Evolutionary conservation across 2,888 invertebrate genomes (phyloP), one percentile per base, ranked within the genome.

Genomic region (Alsophila aescularia): DNA sequence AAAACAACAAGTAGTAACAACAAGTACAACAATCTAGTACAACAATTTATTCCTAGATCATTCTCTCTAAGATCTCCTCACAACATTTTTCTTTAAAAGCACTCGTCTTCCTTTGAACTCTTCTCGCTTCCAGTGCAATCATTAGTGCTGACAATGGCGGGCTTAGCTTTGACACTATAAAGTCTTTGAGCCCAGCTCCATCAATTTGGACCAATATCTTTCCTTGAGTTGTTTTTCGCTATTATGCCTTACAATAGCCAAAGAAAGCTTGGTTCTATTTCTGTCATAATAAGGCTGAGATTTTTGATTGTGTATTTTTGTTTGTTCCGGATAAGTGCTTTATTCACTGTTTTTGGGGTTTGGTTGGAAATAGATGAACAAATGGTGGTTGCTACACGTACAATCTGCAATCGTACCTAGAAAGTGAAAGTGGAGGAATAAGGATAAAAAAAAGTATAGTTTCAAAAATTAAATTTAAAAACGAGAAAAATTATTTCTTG

Each of bases 141-240:
- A 49, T 49, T 49, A 49, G 48, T 24, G 39, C 21, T 18, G 18
- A 39, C 37, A 44, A 44, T 39, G 24, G 24, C 15, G 2, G 10
- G 21, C 36, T 37, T 16, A 35, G 12, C 37, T 36, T 29, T 47
- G 35, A 27, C 37, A 29, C 36, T 36, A 15, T 27, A 47, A 29
- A 47, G 29, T 21, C 43, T 42, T 41, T 37, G 31, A 50, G 27
- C 36, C 12, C 12, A 15, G 42, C 14, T 14, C 41, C 34, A 36
- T n/a, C 35, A 27, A 41, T 40, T 41, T 15, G 40, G 24, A 4
- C 8, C 13, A 13, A 24, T 40, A 18, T 27, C 14, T 24, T 40
- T 40, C 10, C 13, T 40, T 40, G 40, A 9, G 40, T 9, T 10
- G 6, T 13, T 32, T 32, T 12, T n/a, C 2, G 8, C 1, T 8